A percentile compares a stretch with the other conserved stretches of the same genome.
Evolutionary conservation across 2,888 invertebrate species (phyloP).

Genomic region (Caenorhabditis afra): DNA sequence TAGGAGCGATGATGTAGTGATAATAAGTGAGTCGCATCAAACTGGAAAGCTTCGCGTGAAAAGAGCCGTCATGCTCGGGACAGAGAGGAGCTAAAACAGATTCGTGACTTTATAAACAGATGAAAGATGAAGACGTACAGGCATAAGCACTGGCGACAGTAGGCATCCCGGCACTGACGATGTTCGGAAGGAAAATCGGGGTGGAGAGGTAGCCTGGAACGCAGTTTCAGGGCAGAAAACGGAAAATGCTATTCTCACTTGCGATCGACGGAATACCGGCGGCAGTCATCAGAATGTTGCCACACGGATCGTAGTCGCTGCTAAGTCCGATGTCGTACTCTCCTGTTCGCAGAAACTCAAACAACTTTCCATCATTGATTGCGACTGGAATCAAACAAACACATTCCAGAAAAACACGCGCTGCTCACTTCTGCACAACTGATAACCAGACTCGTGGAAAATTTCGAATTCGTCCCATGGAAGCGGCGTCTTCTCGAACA

Average conservation of each 20-base stretch:
- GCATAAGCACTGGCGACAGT: constrained; percentile 52
- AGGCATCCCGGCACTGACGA: constrained; percentile 49
- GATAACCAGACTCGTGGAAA: constrained; percentile 38
- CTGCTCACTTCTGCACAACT: constrained; percentile 44
- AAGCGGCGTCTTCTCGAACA: constrained; percentile 39
- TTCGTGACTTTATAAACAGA: too few species aligned
- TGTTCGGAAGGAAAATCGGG: constrained; percentile 48
- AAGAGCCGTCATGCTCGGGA: constrained; percentile 40
- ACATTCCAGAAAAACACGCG: not conserved
- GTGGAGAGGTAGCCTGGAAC: constrained; percentile 43
- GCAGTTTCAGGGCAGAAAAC: not conserved
- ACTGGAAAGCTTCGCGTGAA: constrained; percentile 18
- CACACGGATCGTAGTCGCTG: constrained; percentile 60
- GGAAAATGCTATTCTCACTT: constrained; percentile 15
- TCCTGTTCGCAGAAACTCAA: constrained; percentile 37
- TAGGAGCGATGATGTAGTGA: constrained; percentile 23
- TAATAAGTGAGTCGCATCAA: constrained; percentile 49
- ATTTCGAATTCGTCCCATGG: constrained; percentile 26
- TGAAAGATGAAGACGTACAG: constrained; percentile 27
- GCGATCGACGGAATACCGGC: constrained; percentile 48
- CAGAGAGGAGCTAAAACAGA: constrained; percentile 21
- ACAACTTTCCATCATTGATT: constrained; percentile 22
- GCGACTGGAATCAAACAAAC: constrained; percentile 32
- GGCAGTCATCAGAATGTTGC: constrained; percentile 39
- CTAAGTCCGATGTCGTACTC: constrained; percentile 53